Base-by-base conservation (phyloP, 2,888 invertebrate genomes). In the Tenthredo livida region DNA sequence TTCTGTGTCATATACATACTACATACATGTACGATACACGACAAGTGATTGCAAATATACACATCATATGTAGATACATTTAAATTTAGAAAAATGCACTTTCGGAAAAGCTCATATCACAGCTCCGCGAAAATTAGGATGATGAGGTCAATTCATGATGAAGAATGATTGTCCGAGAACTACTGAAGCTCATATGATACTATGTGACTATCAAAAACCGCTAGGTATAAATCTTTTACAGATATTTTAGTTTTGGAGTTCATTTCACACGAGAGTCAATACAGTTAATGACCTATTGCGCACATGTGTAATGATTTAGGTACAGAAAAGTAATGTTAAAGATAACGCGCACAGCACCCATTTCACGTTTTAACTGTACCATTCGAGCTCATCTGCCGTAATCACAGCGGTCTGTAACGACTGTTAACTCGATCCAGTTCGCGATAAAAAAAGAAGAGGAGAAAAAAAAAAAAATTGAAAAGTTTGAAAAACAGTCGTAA, bases 401-500 rank as follows among this genome's bases (percentile, higher is more conserved):
- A 67, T 67, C 67, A 33, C 33, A 67, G 33, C 33, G 67, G 67
- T 33, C 33, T 67, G 67, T 67, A 67, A 67, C 67, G 67, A 67
- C 67, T 67, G 67, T 29, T 67, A 33, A 67, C 67, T 67, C 67
- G 33, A 67, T 67, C 67, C 67, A 67, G 67, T 33, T 25, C 7
- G 67, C 33, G 5, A 33, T 67, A 33, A 67, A 29, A 67, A 67
- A 47, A 12, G 12, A 15, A 47, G 40, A 10, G 10, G 10, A 47
- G 15, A 6, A 50, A 50, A n/a, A 6, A 50, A 17, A 50, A 50
- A 67, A 67, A 67, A 67, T 67, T 21, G 75, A 77, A n/a, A 43
- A 43, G 47, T 77, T 50, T 50, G 5, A 77, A 77, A 47, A 77
- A 33, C 50, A 50, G 29, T 54, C 50, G 54, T 73, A 73, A 73